Percentiles rank a stretch among this genome's conserved stretches.
Evolutionary conservation across 1,140 invertebrate genomes (phyloP).

Genomic region (Macrotrachela quadricornifera): DNA sequence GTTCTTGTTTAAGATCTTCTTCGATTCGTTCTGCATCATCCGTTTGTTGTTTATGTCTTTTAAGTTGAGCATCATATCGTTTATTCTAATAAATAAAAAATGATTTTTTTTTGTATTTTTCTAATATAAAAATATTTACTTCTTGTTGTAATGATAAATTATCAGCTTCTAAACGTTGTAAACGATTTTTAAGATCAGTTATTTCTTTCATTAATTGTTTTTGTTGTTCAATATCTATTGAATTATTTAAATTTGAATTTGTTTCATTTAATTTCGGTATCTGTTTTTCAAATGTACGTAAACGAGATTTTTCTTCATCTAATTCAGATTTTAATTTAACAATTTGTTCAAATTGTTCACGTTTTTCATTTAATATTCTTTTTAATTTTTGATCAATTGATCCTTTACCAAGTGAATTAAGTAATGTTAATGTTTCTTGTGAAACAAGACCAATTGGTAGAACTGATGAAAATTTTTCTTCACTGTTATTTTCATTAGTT

Average conservation of each 20-base stretch:
- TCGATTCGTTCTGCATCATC: constrained; percentile 2
- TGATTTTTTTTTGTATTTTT: neutral
- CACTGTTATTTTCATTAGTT: neutral
- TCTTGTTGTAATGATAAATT: constrained; percentile 7
- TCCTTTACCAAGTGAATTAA: constrained; percentile 4
- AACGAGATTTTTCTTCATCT: constrained; percentile 1
- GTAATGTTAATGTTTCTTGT: constrained; percentile 1
- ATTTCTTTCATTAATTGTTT: constrained; percentile 5
- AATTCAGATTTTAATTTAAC: neutral
- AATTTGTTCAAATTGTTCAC: neutral
- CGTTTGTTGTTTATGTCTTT: constrained; percentile 1
- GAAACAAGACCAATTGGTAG: constrained; percentile 3
- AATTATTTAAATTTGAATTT: too few relatives aligned
- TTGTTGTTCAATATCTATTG: neutral
- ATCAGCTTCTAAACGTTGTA: constrained; percentile 6
- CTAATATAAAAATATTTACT: neutral
- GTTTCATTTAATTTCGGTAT: too few relatives aligned
- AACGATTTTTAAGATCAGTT: constrained; percentile 6
- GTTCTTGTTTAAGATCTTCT: constrained; percentile 4
- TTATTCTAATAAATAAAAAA: neutral
- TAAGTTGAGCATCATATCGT: constrained; percentile 3
- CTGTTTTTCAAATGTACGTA: constrained; percentile 3
- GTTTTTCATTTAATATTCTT: constrained; percentile 5
- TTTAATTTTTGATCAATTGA: constrained; percentile 7
- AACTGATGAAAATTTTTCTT: neutral